Evolutionary conservation across 2,797 vertebrate genomes (phyloP).

Genomic region (Rhodeus uyekii): DNA sequence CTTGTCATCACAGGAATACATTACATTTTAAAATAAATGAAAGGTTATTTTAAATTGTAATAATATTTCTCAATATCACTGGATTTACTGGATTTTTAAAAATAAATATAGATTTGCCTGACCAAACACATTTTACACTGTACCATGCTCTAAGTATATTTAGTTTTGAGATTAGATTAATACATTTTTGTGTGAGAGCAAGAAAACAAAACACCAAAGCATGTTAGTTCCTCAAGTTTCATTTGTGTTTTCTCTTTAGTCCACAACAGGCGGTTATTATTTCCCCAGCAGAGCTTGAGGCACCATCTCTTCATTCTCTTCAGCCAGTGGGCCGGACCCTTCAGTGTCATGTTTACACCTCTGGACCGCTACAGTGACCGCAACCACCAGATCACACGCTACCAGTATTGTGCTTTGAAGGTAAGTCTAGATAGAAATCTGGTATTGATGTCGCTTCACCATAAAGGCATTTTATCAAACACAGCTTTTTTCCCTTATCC

Average conservation of each 20-base stretch:
- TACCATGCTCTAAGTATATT: background rate
- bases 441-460: background rate
- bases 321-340: slow-evolving; percentile 98
- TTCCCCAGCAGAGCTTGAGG: slow-evolving; percentile 96
- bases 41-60: background rate
- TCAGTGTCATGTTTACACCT: slow-evolving; percentile 99
- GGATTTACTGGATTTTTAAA: background rate
- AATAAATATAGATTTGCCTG: background rate
- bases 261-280: slow-evolving; percentile 96
- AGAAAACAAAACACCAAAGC: background rate
- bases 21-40: background rate
- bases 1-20: background rate
- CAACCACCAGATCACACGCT: slow-evolving; percentile 98
- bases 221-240: background rate
- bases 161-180: no score
- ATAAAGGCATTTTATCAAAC: background rate
- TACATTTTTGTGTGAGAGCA: slow-evolving; percentile 4
- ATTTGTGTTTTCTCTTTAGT: slow-evolving; percentile 72
- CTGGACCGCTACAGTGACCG: slow-evolving; percentile 97
- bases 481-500: background rate
- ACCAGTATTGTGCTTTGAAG: slow-evolving; percentile 97
- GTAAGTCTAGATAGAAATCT: slow-evolving; percentile 65
- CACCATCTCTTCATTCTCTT: slow-evolving; percentile 99
- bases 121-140: background rate
- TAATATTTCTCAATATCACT: background rate